Conservation (phyloP, 2,113 vertebrate species). For the Camelus bactrianus region DNA sequence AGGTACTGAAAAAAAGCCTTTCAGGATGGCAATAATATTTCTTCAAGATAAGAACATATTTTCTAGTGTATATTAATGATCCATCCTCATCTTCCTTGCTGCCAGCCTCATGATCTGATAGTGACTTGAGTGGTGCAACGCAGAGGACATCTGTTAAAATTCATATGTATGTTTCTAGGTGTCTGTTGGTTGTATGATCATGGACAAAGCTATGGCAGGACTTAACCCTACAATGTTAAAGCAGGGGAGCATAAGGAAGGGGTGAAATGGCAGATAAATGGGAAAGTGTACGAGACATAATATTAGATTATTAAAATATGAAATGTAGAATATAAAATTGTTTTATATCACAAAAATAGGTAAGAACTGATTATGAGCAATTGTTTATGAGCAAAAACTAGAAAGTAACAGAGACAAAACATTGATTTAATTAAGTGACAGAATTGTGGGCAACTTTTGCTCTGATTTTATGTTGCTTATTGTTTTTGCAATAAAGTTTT, state of each 20-base stretch:
- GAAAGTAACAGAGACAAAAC: not conserved
- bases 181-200: not conserved
- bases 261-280: slow-evolving; percentile 10
- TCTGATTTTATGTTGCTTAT: not conserved
- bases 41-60: not conserved
- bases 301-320: not conserved
- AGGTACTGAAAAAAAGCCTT: slow-evolving; percentile 14
- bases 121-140: not conserved
- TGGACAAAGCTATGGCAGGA: not conserved
- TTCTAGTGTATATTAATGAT: not conserved
- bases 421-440: not conserved
- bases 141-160: slow-evolving; percentile 10
- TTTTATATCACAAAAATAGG: slow-evolving; percentile 7
- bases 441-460: not conserved
- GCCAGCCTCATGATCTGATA: not conserved
- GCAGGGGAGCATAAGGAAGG: not conserved
- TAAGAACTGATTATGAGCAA: not conserved
- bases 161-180: not conserved
- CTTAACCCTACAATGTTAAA: not conserved
- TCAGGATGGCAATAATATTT: not conserved
- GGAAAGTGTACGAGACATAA: not conserved
- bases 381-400: not conserved
- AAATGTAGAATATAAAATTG: slow-evolving; percentile 30
- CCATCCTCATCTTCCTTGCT: not conserved
- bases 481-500: slow-evolving; percentile 21